Base-by-base conservation (phyloP, 2,113 vertebrate species). In the Paedocypris sp. region DNA sequence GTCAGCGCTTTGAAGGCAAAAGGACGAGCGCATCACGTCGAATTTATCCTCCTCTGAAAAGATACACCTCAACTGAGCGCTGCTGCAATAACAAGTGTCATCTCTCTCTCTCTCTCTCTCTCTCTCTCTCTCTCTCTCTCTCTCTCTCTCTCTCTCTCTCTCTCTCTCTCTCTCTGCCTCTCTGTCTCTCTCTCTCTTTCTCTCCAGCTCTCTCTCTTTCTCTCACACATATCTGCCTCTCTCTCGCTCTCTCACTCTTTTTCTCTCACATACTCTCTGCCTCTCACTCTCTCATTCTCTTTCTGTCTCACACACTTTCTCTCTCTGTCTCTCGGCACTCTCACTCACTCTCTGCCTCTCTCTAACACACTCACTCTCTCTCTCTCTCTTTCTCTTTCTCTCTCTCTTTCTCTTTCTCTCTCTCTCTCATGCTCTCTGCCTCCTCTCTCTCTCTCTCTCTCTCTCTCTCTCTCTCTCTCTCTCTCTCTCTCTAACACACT, bases 1-100 rank as follows among this genome's bases (percentile, higher is more conserved):
- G 80, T 58, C 67, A 62, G 59, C 13, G 69, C 83, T 83, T 86
- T 84, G 81, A 85, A 82, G 81, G 73, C 74, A 56, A 65, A 57
- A 56, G 72, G 71, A 70, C 42, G 67, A 62, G 43, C 53, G 78
- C 75, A 62, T 79, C 76, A 77, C 65, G 73, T 77, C 73, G 73
- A 69, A 80, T 83, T 81, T 77, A 79, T 75, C 75, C 76, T 60
- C 41, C 54, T 63, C 51, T 43, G 63, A 73, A 68, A 76, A 80
- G 65, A 75, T 71, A 75, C 73, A 80, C 75, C 81, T 82, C 70
- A 39, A 62, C 71, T 58, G 65, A 26, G 68, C 45, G 50, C 58
- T 23, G 49, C 54, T 58, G 74, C 77, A 77, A 75, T 77, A 76
- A 75, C 73, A 79, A 79, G 69, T 79, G 75, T 72, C 73, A 71